Evolutionary conservation across 92 coral and sea anemone genomes (phyloP).

Genomic region (Galaxea fascicularis): DNA sequence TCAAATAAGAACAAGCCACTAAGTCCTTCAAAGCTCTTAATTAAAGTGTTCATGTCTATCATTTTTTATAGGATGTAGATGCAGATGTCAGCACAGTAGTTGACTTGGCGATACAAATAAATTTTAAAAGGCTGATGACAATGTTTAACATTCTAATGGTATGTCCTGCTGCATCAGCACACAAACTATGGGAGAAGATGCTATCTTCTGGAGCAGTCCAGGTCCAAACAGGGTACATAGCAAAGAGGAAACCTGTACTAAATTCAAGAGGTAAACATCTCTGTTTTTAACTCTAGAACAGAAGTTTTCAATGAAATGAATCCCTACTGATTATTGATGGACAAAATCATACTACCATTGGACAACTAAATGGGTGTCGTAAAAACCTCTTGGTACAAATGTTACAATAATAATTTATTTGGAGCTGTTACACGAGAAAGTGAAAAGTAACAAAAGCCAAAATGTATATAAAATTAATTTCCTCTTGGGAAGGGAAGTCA

Average conservation of each 20-base stretch:
- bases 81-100: conserved; percentile 1
- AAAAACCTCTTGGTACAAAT: no score
- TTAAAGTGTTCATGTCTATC: not conserved
- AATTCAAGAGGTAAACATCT: not conserved
- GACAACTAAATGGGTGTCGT: no score
- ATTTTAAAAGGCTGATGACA: conserved; percentile 12
- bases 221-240: not conserved
- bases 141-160: not conserved
- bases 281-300: no score
- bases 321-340: not conserved
- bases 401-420: no score
- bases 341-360: not conserved
- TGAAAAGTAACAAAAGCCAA: no score
- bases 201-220: not conserved
- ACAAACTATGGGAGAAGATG: not conserved
- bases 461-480: no score
- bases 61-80: not conserved
- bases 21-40: no score
- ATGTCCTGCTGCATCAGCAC: not conserved
- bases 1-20: no score
- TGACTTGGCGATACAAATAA: conserved; percentile 6
- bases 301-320: not conserved
- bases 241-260: not conserved
- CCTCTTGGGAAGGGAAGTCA: no score
- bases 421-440: no score